phyloP scores from a whole-genome alignment of 2,888 invertebrate species.

The Leptopilina drosophilae region DNA sequence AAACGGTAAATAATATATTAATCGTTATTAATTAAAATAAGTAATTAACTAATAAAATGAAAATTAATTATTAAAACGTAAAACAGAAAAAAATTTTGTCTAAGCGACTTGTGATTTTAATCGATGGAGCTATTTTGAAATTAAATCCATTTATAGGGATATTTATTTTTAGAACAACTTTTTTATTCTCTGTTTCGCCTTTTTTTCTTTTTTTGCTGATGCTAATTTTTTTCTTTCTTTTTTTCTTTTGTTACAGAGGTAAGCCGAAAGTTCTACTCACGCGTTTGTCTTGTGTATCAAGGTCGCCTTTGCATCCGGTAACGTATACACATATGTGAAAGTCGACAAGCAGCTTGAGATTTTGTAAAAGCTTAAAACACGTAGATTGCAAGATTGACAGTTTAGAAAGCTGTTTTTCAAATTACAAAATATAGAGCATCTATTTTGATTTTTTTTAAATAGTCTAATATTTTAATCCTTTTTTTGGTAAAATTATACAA shows the following conservation, averaged over 20 bases:
- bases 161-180: too few relatives aligned
- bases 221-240: conserved; percentile 6
- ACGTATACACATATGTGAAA: conserved; percentile 21
- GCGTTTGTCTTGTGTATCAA: conserved; percentile 33
- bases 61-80: too few relatives aligned
- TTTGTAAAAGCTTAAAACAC: conserved; percentile 25
- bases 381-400: conserved; percentile 32
- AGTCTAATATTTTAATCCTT: not conserved
- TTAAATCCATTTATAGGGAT: too few relatives aligned
- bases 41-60: too few relatives aligned
- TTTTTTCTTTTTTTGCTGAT: not conserved
- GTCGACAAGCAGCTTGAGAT: conserved; percentile 25
- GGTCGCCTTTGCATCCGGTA: conserved; percentile 30
- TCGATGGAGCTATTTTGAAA: too few relatives aligned
- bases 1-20: too few relatives aligned
- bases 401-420: conserved; percentile 31
- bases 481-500: too few relatives aligned
- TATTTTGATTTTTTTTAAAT: not conserved
- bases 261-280: conserved; percentile 32
- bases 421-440: conserved; percentile 19
- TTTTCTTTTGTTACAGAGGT: conserved; percentile 28
- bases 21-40: too few relatives aligned
- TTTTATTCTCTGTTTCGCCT: too few relatives aligned
- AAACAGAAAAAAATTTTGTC: too few relatives aligned
- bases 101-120: too few relatives aligned